A percentile compares a stretch with the other conserved stretches of the same genome.
phyloP scores from a whole-genome alignment of 2,888 invertebrate species.

The Oligia fasciuncula region DNA sequence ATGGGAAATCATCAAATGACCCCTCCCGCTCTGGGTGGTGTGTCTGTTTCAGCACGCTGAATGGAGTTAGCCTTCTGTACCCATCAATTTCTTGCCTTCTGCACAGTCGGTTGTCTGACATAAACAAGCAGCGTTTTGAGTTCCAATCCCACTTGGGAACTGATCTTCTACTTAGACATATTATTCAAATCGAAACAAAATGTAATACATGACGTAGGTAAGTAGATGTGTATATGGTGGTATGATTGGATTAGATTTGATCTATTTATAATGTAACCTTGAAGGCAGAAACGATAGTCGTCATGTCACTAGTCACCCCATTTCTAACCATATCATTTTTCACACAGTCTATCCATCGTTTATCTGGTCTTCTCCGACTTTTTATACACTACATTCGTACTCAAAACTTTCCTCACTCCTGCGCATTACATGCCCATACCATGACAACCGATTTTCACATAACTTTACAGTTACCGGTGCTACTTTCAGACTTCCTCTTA shows the following conservation, averaged over 20 bases:
- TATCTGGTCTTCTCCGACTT: too few relatives aligned
- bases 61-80: neutral
- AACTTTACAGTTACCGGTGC: neutral
- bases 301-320: neutral
- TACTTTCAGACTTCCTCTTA: neutral
- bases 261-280: conserved; percentile 5
- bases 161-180: conserved; percentile 22
- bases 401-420: neutral
- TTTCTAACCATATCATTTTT: neutral
- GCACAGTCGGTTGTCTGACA: conserved; percentile 31
- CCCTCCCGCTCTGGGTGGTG: too few relatives aligned
- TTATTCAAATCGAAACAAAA: conserved; percentile 36
- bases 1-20: too few relatives aligned
- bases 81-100: conserved; percentile 11
- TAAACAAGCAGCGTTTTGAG: conserved; percentile 44
- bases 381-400: neutral
- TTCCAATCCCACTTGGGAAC: conserved; percentile 42
- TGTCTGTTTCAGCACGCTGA: neutral
- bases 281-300: neutral
- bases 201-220: conserved; percentile 14
- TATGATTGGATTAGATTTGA: neutral
- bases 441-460: neutral
- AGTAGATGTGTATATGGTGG: neutral
- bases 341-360: neutral
- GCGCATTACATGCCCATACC: neutral